Evolutionary conservation across 2,797 vertebrate species (phyloP), one percentile per base, ranked within the genome.

Genomic region (Picus viridis): DNA sequence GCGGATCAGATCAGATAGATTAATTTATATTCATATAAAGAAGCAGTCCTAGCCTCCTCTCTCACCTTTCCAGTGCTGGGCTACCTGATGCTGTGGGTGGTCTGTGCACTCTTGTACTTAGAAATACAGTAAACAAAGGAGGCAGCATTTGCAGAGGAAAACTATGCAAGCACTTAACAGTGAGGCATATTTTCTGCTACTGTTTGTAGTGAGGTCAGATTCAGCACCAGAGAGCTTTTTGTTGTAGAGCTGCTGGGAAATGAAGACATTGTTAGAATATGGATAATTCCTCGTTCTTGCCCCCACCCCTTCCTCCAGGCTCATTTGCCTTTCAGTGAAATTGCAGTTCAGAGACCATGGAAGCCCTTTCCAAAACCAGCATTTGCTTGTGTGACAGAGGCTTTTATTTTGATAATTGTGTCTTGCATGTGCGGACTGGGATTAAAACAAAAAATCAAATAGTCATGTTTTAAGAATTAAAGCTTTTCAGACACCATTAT

Each of bases 51-150:
- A 61, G 58, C 58, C 27, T 64, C 83, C 56, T 94, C 57, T 27
- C 53, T 93, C 63, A 92, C 89, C 70, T 95, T 90, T 92, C 72
- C 49, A 3, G 11, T 81, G 34, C 83, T 87, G 69, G 92, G 65
- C 53, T 92, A 92, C 89, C 76, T 93, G 78, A 88, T 95, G 72
- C 53, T 41, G 23, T 72, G 78, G 61, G 77, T 92, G 36, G 56
- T 82, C 85, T 72, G 32, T 68, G 72, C 65, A 73, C 57, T 70
- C 54, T 9, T 41, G 54, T 74, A 49, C 59, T 94, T 90, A 47
- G 83, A 89, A 91, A 75, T 69, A 45, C 16, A 59, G 51, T 88
- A 96, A 96, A 97, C 89, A 97, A 96, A 97, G 79, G 74, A 57
- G 93, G 83, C 43, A 12, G 4, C 59, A 14, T 78, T 92, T 89